Evolutionary conservation across 2,888 invertebrate genomes (phyloP), one percentile per base, ranked within the genome.

Genomic region (Thumatha senex): DNA sequence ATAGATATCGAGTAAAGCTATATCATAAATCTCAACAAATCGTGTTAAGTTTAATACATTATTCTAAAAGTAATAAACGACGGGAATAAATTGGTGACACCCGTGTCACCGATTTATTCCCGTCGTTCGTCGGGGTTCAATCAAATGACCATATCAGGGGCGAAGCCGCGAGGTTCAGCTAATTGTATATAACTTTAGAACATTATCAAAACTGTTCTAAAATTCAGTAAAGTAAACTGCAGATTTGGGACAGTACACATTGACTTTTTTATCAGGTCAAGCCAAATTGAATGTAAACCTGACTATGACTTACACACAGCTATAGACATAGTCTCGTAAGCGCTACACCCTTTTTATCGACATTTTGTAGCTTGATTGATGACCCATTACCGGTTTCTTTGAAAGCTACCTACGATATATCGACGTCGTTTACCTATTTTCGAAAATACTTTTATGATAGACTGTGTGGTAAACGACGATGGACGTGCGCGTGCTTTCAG

Each of bases 361-460:
- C 63, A 65, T 76, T 80, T 77, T 73, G 72, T 70, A 67, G 63
- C 67, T 72, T 86, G 88, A 87, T 85, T 84, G 86, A 89, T 88
- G 83, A 73, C 56, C 69, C 67, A 70, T 75, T 74, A 78, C 83
- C 83, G 83, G 78, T 80, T 74, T 59, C 47, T 73, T 67, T 77
- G 70, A 76, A 82, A 78, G 77, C 56, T 55, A 54, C 73, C 66
- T 80, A 48, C 48, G 67, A 65, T 67, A 58, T 67, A 67, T 67
- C 54, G 46, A 33, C 59, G 41, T 63, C 63, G 56, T 60, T 65
- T 58, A 65, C 60, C 65, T 60, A 65, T 58, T 58, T 56, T 56
- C 41, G 45, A 56, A 56, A 49, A 57, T 65, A 62, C 52, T 49
- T 64, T 54, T 51, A 51, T 54, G 51, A 51, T 56, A 42, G 53